Percentiles rank a stretch among this genome's conserved stretches.
Evolutionary conservation across 2,888 invertebrate genomes (phyloP).

Genomic region (Drosophila merina): DNA sequence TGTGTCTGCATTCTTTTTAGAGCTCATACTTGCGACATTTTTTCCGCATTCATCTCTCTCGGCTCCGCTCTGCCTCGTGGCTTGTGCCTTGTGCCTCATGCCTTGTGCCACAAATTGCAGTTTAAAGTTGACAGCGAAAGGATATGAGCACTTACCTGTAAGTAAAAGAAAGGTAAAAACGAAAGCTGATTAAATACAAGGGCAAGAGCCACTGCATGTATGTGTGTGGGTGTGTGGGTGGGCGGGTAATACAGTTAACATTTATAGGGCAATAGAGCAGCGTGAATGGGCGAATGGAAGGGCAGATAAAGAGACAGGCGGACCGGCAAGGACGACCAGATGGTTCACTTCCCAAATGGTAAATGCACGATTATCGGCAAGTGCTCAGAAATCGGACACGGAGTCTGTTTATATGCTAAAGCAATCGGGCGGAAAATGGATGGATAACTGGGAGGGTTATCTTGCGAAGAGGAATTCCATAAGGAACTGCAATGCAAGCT

Average conservation of each 20-base stretch:
- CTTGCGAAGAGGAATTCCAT: not conserved
- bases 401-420: not conserved
- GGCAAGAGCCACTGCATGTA: slow-evolving; percentile 18
- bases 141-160: slow-evolving; percentile 70
- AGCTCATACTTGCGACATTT: slow-evolving; percentile 52
- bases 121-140: slow-evolving; percentile 66
- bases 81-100: slow-evolving; percentile 18
- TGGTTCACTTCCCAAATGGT: slow-evolving; percentile 61
- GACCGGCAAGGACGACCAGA: slow-evolving; percentile 44
- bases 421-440: slow-evolving; percentile 25
- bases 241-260: slow-evolving; percentile 57
- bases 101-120: slow-evolving; percentile 59
- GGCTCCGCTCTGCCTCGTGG: slow-evolving; percentile 1
- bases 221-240: slow-evolving; percentile 19
- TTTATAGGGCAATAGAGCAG: slow-evolving; percentile 48
- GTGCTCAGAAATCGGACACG: slow-evolving; percentile 37
- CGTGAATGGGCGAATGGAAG: slow-evolving; percentile 47
- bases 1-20: slow-evolving; percentile 33
- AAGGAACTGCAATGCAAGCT: not conserved
- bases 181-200: slow-evolving; percentile 70
- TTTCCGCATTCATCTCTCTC: slow-evolving; percentile 15
- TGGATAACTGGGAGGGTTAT: not conserved
- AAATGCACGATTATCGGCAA: slow-evolving; percentile 58
- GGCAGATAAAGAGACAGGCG: slow-evolving; percentile 31
- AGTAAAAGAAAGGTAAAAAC: slow-evolving; percentile 56